Base-by-base conservation (phyloP, 2,113 vertebrate genomes). In the Acanthisitta chloris region DNA sequence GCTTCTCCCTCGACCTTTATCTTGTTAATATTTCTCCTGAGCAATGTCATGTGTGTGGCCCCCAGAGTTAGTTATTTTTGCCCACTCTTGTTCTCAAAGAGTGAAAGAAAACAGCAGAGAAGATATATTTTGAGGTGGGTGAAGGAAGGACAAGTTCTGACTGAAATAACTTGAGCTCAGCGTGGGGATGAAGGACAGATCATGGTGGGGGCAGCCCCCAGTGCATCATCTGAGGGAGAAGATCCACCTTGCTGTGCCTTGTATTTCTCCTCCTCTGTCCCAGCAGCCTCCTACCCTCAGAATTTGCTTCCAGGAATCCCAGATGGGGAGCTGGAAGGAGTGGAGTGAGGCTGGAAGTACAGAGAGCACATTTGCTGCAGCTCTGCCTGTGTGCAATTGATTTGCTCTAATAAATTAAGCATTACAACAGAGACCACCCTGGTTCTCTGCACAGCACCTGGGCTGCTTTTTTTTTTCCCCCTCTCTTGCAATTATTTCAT, bases 381-480 rank as follows among this genome's bases (percentile, higher is more conserved):
- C 45, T 70, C 46, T 57, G 51, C 19, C 46, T 57, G 46, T 1
- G 2, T 66, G 55, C 51, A 34, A 66, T 92, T 69, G 67, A 87
- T 90, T 81, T 59, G 81, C 33, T 93, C 29, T n/a, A 64, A 80
- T 83, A 84, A 93, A 93, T 92, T 36, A 89, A 72, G 29, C 34
- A 25, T 71, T 86, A n/a, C 48, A 77, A 48, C 23, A 33, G 72
- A 54, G 69, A 86, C 67, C 91, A 93, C 85, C 81, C 40, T 33
- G 62, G 10, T 46, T 72, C 62, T 45, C 74, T 65, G 79, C 46
- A 57, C 40, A 91, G 79, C 90, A 96, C 87, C 87, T 88, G 92
- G 64, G 33, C n/a, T n/a, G 5, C 3, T 33, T 66, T 80, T 77
- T 65, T 5, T 29, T 62, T 79, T 81, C 59, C 81, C 34, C 80